Evolutionary conservation across 2,113 vertebrate species (phyloP).

Genomic region (Sceloporus undulatus): DNA sequence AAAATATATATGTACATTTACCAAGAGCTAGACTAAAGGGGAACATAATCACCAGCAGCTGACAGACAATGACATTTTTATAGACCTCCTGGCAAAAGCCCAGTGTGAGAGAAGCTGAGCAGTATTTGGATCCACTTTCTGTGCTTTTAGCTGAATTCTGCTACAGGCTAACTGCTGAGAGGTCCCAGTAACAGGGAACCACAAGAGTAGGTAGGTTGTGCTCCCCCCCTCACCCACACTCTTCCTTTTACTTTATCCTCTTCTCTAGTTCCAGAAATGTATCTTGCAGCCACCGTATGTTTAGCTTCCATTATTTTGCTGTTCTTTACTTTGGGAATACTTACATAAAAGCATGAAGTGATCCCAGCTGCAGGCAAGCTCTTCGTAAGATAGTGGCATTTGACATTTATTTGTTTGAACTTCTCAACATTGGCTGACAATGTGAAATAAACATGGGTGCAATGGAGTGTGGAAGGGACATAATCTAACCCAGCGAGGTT

Average conservation of each 20-base stretch:
- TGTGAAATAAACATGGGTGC: neutral
- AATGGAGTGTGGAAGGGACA: neutral
- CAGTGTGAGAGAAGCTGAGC: slow-evolving; percentile 69
- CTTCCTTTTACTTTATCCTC: too few species aligned
- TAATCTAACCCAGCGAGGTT: neutral
- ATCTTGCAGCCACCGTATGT: neutral
- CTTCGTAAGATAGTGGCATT: neutral
- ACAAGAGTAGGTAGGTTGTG: neutral
- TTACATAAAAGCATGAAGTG: neutral
- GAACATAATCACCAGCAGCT: slow-evolving; percentile 78
- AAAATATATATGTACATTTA: slow-evolving; percentile 57
- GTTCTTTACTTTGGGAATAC: slow-evolving; percentile 1
- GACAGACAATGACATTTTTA: slow-evolving; percentile 83
- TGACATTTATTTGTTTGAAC: neutral
- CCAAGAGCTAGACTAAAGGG: slow-evolving; percentile 70
- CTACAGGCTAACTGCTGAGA: slow-evolving; percentile 8
- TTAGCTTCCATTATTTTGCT: slow-evolving; percentile 18
- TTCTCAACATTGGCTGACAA: slow-evolving; percentile 16
- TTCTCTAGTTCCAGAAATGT: neutral
- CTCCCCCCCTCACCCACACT: neutral
- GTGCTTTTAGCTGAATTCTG: slow-evolving; percentile 63
- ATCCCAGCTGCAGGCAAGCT: neutral
- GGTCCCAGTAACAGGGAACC: neutral
- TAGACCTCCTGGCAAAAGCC: slow-evolving; percentile 78
- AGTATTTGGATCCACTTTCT: slow-evolving; percentile 69